phyloP scores from a whole-genome alignment of 2,888 invertebrate genomes.

The Furcula furcula region DNA sequence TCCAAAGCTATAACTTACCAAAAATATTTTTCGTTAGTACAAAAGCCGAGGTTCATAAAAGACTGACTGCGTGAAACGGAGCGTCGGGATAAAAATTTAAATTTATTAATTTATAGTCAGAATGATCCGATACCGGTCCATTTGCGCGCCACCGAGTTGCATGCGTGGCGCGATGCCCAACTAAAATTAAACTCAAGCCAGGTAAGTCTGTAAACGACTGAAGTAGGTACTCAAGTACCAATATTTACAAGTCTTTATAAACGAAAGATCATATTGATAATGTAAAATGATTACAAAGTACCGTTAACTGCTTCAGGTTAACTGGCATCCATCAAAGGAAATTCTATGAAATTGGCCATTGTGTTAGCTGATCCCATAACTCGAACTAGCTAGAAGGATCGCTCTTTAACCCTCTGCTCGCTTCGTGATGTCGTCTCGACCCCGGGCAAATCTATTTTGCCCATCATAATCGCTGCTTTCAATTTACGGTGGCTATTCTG shows the following conservation, averaged over 20 bases:
- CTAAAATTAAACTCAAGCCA: neutral
- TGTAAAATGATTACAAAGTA: constrained; percentile 44
- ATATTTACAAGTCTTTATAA: neutral
- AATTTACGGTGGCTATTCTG: constrained; percentile 73
- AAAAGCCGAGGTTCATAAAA: constrained; percentile 8
- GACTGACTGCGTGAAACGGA: constrained; percentile 1
- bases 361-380: constrained; percentile 69
- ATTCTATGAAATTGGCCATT: constrained; percentile 76
- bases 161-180: neutral
- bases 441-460: constrained; percentile 70
- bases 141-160: neutral
- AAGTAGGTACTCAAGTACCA: too few relatives aligned
- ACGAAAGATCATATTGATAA: constrained; percentile 14
- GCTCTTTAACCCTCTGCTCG: constrained; percentile 69
- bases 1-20: constrained; percentile 26
- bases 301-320: constrained; percentile 55
- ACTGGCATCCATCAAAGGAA: constrained; percentile 64
- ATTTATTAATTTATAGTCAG: constrained; percentile 26
- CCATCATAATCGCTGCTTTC: constrained; percentile 77
- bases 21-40: constrained; percentile 20
- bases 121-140: constrained; percentile 6
- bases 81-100: constrained; percentile 22
- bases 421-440: constrained; percentile 77
- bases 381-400: constrained; percentile 60
- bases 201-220: too few relatives aligned